phyloP scores from a whole-genome alignment of 2,888 invertebrate genomes.

The Mylabris sibirica region DNA sequence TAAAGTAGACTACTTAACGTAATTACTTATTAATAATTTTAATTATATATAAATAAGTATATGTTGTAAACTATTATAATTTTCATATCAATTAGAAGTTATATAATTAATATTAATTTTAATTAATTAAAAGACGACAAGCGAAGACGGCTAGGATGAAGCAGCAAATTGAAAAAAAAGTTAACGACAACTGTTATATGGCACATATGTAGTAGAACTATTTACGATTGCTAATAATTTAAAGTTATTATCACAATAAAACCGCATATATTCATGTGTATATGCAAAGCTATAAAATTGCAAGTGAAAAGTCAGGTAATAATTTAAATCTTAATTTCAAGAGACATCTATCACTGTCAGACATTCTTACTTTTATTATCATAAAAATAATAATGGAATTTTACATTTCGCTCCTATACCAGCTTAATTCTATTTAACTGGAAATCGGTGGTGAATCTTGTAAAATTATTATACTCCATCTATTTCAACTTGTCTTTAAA shows the following conservation, averaged over 20 bases:
- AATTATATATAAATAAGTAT: too few relatives aligned
- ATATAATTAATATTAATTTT: background rate
- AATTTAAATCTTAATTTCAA: background rate
- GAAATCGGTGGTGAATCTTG: background rate
- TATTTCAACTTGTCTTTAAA: background rate
- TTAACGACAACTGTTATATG: background rate
- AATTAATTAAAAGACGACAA: background rate
- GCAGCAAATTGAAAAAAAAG: background rate
- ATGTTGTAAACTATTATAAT: too few relatives aligned
- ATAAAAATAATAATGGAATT: background rate
- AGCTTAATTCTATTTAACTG: background rate
- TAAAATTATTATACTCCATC: background rate
- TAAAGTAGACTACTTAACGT: too few relatives aligned
- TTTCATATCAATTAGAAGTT: background rate
- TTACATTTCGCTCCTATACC: background rate
- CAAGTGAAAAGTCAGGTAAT: background rate
- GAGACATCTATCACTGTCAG: conserved; percentile 2
- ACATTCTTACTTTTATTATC: background rate
- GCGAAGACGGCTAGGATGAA: too few relatives aligned
- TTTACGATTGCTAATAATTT: background rate
- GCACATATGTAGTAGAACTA: background rate
- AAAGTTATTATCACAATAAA: background rate
- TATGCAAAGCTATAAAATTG: background rate
- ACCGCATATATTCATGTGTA: background rate
- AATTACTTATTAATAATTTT: too few relatives aligned